Percentiles rank a stretch among this genome's conserved stretches.
These are phyloP conservation scores for Drosophila baimaii DNA, from an alignment of 1,140 invertebrate species.

Conservation along the genomic window DNA sequence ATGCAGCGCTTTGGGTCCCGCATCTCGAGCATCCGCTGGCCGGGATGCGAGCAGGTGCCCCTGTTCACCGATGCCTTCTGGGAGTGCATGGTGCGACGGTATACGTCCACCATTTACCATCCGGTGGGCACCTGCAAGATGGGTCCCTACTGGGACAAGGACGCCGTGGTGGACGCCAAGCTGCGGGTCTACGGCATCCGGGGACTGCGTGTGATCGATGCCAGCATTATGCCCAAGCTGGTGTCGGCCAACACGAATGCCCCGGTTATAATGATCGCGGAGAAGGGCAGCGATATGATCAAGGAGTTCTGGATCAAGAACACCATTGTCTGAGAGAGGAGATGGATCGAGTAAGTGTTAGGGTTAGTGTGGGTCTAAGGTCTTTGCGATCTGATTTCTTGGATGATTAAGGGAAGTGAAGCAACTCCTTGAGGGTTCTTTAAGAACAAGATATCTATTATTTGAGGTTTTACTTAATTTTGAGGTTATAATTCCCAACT, in stretches of 20 bases:
- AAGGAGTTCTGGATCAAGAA: conserved; percentile 90
- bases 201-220: conserved; percentile 93
- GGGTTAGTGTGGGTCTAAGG: not conserved
- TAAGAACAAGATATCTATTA: too few relatives aligned
- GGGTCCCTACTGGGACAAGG: conserved; percentile 93
- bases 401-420: too few relatives aligned
- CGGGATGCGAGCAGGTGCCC: conserved; percentile 88
- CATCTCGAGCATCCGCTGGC: conserved; percentile 88
- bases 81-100: conserved; percentile 93
- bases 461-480: too few relatives aligned
- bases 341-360: not conserved
- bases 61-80: conserved; percentile 90
- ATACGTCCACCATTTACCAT: conserved; percentile 93
- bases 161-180: conserved; percentile 94
- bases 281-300: conserved; percentile 93
- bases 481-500: not conserved
- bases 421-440: too few relatives aligned
- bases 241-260: conserved; percentile 94
- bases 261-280: conserved; percentile 93
- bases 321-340: conserved; percentile 65
- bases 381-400: conserved; percentile 4
- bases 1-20: conserved; percentile 89
- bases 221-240: conserved; percentile 92
- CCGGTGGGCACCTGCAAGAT: conserved; percentile 96
- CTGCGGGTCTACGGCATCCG: conserved; percentile 91